phyloP scores from a whole-genome alignment of 2,797 vertebrate genomes.

The Aratinga solstitialis region DNA sequence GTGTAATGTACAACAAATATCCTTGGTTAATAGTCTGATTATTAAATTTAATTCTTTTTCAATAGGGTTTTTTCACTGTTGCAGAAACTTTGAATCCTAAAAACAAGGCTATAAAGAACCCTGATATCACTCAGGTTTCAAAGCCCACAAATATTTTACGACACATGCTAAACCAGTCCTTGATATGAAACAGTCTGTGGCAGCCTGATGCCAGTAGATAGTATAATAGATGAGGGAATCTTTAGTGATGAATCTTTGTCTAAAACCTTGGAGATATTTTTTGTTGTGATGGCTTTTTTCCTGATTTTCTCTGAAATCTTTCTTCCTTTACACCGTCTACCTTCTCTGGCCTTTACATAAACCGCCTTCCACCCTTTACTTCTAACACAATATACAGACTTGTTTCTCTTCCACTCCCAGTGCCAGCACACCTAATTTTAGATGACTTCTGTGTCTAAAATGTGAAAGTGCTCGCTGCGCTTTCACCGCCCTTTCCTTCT shows the following conservation, averaged over 20 bases:
- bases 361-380: neutral
- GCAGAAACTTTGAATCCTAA: conserved; percentile 65
- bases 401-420: neutral
- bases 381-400: neutral
- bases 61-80: conserved; percentile 67
- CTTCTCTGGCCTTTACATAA: neutral
- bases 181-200: neutral
- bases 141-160: conserved; percentile 25
- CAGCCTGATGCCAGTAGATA: neutral
- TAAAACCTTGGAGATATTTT: neutral
- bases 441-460: neutral
- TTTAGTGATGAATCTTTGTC: neutral
- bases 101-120: conserved; percentile 61
- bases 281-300: neutral
- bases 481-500: neutral
- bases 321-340: neutral
- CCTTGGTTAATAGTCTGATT: conserved; percentile 75
- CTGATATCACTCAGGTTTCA: conserved; percentile 38
- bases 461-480: neutral
- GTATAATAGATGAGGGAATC: neutral
- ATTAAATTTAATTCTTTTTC: conserved; percentile 77
- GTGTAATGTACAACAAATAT: conserved; percentile 70
- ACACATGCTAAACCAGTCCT: neutral
- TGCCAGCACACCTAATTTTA: neutral
- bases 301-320: neutral